Base-by-base conservation (phyloP, 2,113 vertebrate species). In the Gila orcuttii region DNA sequence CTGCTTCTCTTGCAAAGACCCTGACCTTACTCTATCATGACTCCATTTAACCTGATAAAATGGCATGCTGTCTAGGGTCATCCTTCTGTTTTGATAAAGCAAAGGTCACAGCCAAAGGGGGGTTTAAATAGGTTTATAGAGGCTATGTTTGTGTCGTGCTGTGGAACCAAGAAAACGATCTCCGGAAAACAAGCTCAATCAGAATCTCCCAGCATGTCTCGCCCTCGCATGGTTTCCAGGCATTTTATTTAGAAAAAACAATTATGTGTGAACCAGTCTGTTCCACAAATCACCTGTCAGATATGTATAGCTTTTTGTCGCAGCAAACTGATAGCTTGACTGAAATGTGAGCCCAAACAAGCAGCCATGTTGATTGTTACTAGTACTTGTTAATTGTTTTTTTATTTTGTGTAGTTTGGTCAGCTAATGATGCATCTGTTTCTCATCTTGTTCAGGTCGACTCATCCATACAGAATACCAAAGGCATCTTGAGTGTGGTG, bases 381-480 rank as follows among this genome's bases (percentile, higher is more conserved):
- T n/a, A n/a, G n/a, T 59, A 81, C 45, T 60, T 83, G 68, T 88
- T 78, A 62, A 71, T 6, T 3, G 4, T 17, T 5, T 5, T 21
- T 33, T 21, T 21, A 82, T 84, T 39, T 36, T 66, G 60, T 19
- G 66, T 39, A n/a, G 19, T 69, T 75, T 81, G 25, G 39, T 42
- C 23, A 55, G 25, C 39, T 15, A 68, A 59, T 62, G 23, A 60
- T 86, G 12, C 31, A 15, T 36, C 31, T 42, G n/a, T 39, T 57
- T 77, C 55, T 86, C 77, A 33, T 76, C 17, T 81, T 21, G 8
- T 86, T 59, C 75, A 99, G 98, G 97, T 98, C 90, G 98, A 99
- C 73, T 95, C 95, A 0, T 97, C 95, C 87, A 96, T 99, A 91
- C 96, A 96, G 87, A 96, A 96, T 90, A 95, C 96, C 82, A 97